These are phyloP conservation scores for Venustoraphidia nigricollis DNA, from an alignment of 2,888 invertebrate species.

Conservation along the genomic window DNA sequence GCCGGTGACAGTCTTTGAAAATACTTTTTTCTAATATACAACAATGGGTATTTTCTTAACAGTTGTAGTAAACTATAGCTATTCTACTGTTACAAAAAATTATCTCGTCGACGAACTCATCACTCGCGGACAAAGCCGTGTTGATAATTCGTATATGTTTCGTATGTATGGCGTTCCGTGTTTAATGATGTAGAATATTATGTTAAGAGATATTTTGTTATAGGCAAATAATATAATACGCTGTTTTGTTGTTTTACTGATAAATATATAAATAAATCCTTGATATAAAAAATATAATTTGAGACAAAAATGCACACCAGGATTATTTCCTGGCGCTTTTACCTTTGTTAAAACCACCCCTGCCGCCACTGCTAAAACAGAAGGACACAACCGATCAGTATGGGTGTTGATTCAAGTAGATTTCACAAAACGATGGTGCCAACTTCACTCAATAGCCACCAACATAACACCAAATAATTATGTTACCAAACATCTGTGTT, in stretches of 20 bases:
- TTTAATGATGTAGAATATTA: too few species aligned
- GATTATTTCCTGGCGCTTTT: conserved; percentile 67
- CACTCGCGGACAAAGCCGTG: too few species aligned
- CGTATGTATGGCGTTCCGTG: too few species aligned
- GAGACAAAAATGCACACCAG: conserved; percentile 57
- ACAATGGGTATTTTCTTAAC: too few species aligned
- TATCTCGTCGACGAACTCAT: too few species aligned
- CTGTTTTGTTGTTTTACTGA: background rate
- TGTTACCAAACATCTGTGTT: too few species aligned
- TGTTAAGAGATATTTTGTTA: background rate
- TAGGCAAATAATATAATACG: background rate
- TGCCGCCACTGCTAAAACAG: conserved; percentile 88
- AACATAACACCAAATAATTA: conserved; percentile 2
- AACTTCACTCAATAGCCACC: conserved; percentile 9
- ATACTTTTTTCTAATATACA: too few species aligned
- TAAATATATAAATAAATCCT: background rate
- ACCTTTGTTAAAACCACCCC: conserved; percentile 95
- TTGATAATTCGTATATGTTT: too few species aligned
- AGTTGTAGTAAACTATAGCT: too few species aligned
- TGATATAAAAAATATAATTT: conserved; percentile 1
- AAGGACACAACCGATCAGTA: conserved; percentile 68
- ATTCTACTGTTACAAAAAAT: too few species aligned
- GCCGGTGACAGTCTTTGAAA: too few species aligned
- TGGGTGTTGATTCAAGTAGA: conserved; percentile 16
- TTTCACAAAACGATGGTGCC: conserved; percentile 6